Conservation (phyloP, 2,797 vertebrate genomes). For the Apogon hyalosoma region DNA sequence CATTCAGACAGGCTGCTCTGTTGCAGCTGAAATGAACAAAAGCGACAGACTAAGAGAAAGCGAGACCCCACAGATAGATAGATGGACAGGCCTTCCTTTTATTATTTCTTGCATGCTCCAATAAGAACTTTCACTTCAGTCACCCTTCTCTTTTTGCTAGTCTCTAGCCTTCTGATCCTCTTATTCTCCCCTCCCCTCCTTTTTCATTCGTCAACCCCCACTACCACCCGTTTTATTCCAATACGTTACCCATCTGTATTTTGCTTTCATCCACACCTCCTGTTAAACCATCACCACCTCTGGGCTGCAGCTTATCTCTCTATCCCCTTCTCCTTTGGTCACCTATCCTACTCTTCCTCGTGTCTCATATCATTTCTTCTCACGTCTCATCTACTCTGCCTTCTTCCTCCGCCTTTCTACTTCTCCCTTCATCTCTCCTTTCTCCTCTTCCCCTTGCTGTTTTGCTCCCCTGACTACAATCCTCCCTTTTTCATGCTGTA, state of each 20-base stretch:
- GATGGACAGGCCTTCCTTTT: slow-evolving; percentile 28
- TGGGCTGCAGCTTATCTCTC: slow-evolving; percentile 27
- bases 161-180: slow-evolving; percentile 25
- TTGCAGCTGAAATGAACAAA: slow-evolving; percentile 47
- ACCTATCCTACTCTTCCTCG: slow-evolving; percentile 27
- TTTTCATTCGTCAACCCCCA: slow-evolving; percentile 22
- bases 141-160: slow-evolving; percentile 12
- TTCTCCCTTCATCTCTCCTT: slow-evolving; percentile 16
- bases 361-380: slow-evolving; percentile 26
- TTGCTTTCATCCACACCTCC: slow-evolving; percentile 22
- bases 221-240: slow-evolving; percentile 3
- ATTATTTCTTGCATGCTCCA: slow-evolving; percentile 3
- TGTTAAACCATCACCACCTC: slow-evolving; percentile 16
- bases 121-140: not conserved
- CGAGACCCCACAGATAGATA: not conserved
- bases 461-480: not conserved
- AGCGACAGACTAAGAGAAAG: slow-evolving; percentile 23
- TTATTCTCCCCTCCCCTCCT: slow-evolving; percentile 10
- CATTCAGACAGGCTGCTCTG: slow-evolving; percentile 31
- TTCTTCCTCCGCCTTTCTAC: not conserved
- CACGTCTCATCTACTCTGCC: slow-evolving; percentile 16
- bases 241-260: slow-evolving; percentile 33
- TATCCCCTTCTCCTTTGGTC: slow-evolving; percentile 16
- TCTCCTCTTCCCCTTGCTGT: not conserved
- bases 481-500: not conserved